Evolutionary conservation across 2,888 invertebrate species (phyloP), one percentile per base, ranked within the genome.

Genomic region (Agrilus mali): DNA sequence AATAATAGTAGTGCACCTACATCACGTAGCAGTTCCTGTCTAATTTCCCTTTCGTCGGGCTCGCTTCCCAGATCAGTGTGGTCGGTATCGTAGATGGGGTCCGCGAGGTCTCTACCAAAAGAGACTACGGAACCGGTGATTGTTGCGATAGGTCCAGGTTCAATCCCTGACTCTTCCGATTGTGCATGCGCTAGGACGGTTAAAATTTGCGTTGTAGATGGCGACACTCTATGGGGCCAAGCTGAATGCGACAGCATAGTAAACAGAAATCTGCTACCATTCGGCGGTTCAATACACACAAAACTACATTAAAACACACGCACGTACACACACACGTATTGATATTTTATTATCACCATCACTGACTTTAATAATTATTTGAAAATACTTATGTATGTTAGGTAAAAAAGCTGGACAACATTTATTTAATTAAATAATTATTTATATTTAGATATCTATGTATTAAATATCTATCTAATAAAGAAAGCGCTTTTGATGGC

Each of bases 31-130:
- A 88, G 70, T 65, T 83, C 82, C 56, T 83, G 70, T 46, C 82
- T 73, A 53, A 84, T 72, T 61, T 86, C 85, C 32, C 80, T 78
- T 63, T 86, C 87, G 64, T 87, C 86, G 51, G 77, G 68, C 59
- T 87, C 86, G 40, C 86, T 86, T 48, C 78, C 83, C 41, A 86
- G 73, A 63, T 86, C 86, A 15, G 86, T 86, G 57, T 85, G 84
- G 62, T 86, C 86, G 41, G 85, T 85, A 59, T 85, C 81, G 61
- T 85, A 84, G 36, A 46, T 38, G 7, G 48, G 40, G 44, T 48
- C 48, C 12, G 38, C 36, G 33, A 78, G 78, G 57, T 80, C 81
- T 56, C 57, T 62, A 45, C 46, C 73, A 70, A 52, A 74, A 62
- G 65, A 66, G 32, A 58, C 69, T 52, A 82, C 69, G 2, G 81